Percentiles rank a stretch among this genome's conserved stretches.
Conservation (phyloP, 2,797 vertebrate genomes). For the Zalophus californianus region DNA sequence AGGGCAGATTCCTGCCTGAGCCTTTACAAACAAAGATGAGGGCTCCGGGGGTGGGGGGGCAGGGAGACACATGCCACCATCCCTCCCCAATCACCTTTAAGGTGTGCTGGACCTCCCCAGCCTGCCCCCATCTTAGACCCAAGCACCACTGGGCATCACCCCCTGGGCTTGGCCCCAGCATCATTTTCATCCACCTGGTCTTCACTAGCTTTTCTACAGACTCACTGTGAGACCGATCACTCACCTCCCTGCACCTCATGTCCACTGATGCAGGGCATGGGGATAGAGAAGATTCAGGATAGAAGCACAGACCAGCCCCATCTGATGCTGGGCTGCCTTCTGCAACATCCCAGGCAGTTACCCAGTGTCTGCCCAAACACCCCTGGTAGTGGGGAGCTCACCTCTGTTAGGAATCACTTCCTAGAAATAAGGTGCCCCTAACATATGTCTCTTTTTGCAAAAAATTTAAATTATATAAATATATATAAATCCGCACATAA, state of each 20-base stretch:
- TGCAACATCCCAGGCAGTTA: background rate
- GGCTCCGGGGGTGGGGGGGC: background rate
- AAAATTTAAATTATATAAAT: background rate
- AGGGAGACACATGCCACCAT: background rate
- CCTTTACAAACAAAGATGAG: constrained; percentile 85
- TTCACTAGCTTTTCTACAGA: background rate
- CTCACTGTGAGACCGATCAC: background rate
- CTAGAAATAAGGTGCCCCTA: background rate
- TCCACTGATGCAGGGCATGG: background rate
- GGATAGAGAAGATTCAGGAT: background rate
- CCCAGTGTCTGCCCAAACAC: background rate
- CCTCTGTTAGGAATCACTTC: background rate
- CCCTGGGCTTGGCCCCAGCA: background rate
- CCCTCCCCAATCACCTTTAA: background rate
- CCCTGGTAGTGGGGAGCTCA: background rate
- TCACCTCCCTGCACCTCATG: background rate
- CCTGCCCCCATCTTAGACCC: background rate
- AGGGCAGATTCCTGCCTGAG: constrained; percentile 84
- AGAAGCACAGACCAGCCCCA: background rate
- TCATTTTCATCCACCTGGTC: background rate
- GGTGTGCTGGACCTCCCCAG: background rate
- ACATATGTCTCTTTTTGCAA: background rate
- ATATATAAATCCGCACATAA: background rate
- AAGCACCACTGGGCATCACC: background rate
- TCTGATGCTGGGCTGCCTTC: background rate